These are phyloP conservation scores for Coturnix japonica DNA, from an alignment of 2,113 vertebrate species.

Conservation along the genomic window DNA sequence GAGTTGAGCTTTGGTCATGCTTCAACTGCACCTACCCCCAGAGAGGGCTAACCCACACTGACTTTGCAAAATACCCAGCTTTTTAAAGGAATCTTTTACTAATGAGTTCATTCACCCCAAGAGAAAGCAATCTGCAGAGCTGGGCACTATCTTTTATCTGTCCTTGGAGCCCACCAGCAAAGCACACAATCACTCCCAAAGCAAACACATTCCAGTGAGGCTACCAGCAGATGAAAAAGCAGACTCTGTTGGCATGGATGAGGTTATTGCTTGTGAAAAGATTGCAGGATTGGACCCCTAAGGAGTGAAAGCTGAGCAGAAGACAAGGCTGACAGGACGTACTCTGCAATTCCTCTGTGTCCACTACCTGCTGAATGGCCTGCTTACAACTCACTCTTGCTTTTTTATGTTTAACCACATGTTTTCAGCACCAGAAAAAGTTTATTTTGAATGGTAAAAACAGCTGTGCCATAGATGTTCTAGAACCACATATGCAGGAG, in stretches of 20 bases:
- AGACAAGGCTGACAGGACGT: neutral
- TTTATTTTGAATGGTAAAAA: conserved; percentile 70
- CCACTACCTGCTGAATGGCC: neutral
- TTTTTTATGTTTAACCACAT: conserved; percentile 44
- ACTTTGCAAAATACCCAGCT: neutral
- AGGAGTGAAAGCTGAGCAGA: neutral
- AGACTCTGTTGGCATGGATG: conserved; percentile 36
- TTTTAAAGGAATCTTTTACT: conserved; percentile 27
- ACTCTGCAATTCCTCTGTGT: neutral
- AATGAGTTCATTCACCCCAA: neutral
- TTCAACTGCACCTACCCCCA: neutral
- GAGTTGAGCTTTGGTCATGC: neutral
- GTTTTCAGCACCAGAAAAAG: conserved; percentile 66
- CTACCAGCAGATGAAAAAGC: conserved; percentile 54
- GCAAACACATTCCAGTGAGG: conserved; percentile 42
- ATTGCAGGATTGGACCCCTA: neutral
- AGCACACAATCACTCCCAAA: conserved; percentile 17
- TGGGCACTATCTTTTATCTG: conserved; percentile 2
- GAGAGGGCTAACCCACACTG: neutral
- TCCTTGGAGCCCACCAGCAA: conserved; percentile 20
- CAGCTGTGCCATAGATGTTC: conserved; percentile 44
- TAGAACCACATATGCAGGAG: neutral
- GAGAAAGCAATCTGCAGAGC: neutral
- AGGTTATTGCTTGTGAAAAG: conserved; percentile 27
- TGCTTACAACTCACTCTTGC: neutral